Percentiles rank a stretch among this genome's conserved stretches.
These are phyloP conservation scores for Lycaon pictus DNA, from an alignment of 2,113 vertebrate genomes.

Conservation along the genomic window DNA sequence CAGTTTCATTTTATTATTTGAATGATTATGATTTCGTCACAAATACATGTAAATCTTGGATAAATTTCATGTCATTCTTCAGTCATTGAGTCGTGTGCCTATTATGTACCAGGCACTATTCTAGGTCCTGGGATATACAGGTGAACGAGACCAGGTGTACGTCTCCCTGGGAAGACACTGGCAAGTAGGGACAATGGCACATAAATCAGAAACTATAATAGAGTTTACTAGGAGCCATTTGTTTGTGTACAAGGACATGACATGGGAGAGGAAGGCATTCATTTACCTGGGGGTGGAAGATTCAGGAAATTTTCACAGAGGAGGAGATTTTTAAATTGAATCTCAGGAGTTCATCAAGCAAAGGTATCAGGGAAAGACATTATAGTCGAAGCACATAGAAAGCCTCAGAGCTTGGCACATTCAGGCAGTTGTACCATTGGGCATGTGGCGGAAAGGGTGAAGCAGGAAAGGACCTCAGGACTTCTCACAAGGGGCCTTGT, in stretches of 20 bases:
- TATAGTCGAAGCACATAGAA: fast-evolving
- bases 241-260: not conserved
- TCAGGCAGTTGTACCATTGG: not conserved
- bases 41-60: not conserved
- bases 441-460: not conserved
- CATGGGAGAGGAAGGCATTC: not conserved
- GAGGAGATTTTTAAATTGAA: not conserved
- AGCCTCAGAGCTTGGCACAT: not conserved
- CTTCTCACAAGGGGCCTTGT: not conserved
- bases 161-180: not conserved
- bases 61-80: not conserved
- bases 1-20: not conserved
- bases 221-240: not conserved
- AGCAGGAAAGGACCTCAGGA: not conserved
- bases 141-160: not conserved
- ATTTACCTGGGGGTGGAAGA: not conserved
- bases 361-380: not conserved
- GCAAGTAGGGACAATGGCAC: not conserved
- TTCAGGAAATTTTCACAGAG: not conserved
- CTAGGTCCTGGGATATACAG: not conserved
- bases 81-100: not conserved
- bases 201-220: not conserved
- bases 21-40: not conserved
- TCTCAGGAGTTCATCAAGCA: not conserved
- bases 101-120: not conserved